Evolutionary conservation across 2,797 vertebrate species (phyloP).

Genomic region (Cryptoprocta ferox): DNA sequence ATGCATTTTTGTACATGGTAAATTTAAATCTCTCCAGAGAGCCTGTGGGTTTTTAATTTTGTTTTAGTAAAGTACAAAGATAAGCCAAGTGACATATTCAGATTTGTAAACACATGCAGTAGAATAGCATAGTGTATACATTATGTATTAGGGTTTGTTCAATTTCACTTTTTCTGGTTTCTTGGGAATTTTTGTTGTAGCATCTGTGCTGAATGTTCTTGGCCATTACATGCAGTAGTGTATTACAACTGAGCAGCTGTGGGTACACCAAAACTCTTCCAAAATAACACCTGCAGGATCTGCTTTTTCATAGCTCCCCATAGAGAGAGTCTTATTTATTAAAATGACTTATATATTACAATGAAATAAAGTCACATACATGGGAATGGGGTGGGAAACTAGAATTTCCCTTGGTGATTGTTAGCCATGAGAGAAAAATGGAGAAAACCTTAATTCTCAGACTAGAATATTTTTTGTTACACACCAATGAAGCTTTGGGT

Average conservation of each 20-base stretch:
- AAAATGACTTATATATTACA: background rate
- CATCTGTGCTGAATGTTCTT: constrained; percentile 33
- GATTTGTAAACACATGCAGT: background rate
- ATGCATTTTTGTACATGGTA: background rate
- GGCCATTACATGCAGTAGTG: background rate
- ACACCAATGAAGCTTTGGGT: background rate
- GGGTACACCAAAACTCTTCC: background rate
- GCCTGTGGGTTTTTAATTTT: constrained; percentile 13
- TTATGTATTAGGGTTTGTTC: constrained; percentile 62
- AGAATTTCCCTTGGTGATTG: background rate
- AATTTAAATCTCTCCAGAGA: constrained; percentile 23
- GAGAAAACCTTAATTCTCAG: background rate
- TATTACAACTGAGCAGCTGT: background rate
- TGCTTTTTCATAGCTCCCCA: background rate
- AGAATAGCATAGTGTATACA: constrained; percentile 1
- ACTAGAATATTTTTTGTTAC: background rate
- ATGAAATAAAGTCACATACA: constrained; percentile 25
- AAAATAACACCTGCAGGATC: constrained; percentile 33
- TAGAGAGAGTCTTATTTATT: background rate
- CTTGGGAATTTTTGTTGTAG: constrained; percentile 58
- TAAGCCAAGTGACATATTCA: constrained; percentile 10
- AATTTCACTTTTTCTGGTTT: constrained; percentile 22
- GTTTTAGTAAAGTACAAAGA: constrained; percentile 44
- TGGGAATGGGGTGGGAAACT: background rate
- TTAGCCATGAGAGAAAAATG: background rate